Conservation (phyloP, 2,113 vertebrate species). For the Semnornis frantzii region DNA sequence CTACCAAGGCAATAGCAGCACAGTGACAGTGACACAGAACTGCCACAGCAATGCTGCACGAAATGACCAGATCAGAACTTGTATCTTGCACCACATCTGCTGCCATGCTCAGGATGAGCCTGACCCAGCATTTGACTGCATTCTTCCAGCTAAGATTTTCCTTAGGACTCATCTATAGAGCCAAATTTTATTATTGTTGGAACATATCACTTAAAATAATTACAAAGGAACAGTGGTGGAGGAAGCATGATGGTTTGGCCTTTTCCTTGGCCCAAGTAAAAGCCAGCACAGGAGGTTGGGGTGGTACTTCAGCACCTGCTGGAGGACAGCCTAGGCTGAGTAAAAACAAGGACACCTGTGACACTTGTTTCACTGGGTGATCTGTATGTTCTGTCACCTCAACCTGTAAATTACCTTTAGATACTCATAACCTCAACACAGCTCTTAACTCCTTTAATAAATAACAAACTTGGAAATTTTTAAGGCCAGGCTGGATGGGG, state of each 20-base stretch:
- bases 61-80: background rate
- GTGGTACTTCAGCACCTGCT: background rate
- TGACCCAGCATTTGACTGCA: background rate
- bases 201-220: background rate
- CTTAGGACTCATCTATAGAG: background rate
- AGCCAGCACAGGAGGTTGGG: background rate
- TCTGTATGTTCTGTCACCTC: no score
- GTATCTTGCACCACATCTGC: rapidly evolving
- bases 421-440: background rate
- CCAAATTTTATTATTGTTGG: no score
- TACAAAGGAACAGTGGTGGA: background rate
- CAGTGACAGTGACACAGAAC: rapidly evolving
- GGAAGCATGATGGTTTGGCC: background rate
- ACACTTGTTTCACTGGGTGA: background rate
- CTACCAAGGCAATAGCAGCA: background rate
- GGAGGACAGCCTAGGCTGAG: background rate
- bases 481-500: no score
- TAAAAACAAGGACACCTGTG: background rate
- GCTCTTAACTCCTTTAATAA: background rate
- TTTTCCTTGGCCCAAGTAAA: background rate
- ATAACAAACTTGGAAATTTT: no score
- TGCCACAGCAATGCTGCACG: background rate
- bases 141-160: background rate
- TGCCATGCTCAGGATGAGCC: background rate
- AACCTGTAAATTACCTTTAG: background rate